Evolutionary conservation across 2,888 invertebrate genomes (phyloP).

Genomic region (Pammene fasciana): DNA sequence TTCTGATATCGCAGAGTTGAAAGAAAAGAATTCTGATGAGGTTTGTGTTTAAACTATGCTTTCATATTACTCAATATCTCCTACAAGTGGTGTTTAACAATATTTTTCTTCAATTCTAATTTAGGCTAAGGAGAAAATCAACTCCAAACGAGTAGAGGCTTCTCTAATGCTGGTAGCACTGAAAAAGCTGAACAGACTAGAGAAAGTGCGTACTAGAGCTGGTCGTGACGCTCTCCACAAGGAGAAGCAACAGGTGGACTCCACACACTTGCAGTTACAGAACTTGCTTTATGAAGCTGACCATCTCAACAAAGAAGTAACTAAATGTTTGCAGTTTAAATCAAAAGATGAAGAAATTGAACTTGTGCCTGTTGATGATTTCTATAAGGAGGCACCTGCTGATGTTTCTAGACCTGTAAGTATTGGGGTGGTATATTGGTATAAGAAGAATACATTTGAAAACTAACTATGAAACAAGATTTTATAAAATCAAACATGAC

Average conservation of each 20-base stretch:
- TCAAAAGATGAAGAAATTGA: constrained; percentile 97
- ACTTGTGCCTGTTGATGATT: constrained; percentile 92
- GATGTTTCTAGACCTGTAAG: constrained; percentile 87
- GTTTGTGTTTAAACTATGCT: constrained; percentile 59
- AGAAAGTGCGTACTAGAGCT: constrained; percentile 93
- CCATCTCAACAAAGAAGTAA: constrained; percentile 97
- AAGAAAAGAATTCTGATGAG: constrained; percentile 82
- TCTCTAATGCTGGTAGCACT: constrained; percentile 91
- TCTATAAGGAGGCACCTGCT: constrained; percentile 90
- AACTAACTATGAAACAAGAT: too few relatives aligned
- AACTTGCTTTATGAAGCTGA: constrained; percentile 97
- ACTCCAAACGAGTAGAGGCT: constrained; percentile 87
- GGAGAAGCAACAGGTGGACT: constrained; percentile 95
- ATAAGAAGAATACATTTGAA: constrained; percentile 3
- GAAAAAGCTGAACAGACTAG: constrained; percentile 94
- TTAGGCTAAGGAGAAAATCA: constrained; percentile 85
- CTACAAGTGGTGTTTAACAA: too few relatives aligned
- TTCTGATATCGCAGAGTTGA: constrained; percentile 86
- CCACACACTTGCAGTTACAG: constrained; percentile 94
- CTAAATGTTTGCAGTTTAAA: constrained; percentile 96
- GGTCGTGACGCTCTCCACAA: constrained; percentile 91
- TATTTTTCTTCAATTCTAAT: constrained; percentile 41
- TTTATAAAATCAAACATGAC: too few relatives aligned
- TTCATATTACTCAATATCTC: too few relatives aligned
- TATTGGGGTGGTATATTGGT: constrained; percentile 40